Percentiles rank a stretch among this genome's conserved stretches.
These are phyloP conservation scores for Anthopleura xanthogrammica DNA, from an alignment of 92 coral and sea anemone genomes.

Conservation along the genomic window DNA sequence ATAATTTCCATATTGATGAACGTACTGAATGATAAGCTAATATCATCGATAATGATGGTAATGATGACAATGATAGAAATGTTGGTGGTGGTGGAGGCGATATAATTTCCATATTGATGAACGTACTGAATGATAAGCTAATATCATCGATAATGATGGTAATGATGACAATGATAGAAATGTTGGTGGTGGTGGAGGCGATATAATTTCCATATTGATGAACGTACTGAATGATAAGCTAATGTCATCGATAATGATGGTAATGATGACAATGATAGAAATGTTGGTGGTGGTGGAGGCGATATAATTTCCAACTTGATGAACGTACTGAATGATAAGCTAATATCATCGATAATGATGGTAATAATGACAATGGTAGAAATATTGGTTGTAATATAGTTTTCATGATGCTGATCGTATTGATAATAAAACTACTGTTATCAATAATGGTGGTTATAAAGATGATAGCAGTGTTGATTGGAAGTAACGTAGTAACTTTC, in stretches of 20 bases:
- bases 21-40: too few species aligned
- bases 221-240: too few species aligned
- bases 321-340: too few species aligned
- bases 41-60: too few species aligned
- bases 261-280: not conserved
- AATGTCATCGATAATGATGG: not conserved
- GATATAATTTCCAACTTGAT: not conserved
- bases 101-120: not conserved
- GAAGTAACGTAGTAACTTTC: too few species aligned
- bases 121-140: too few species aligned
- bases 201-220: not conserved
- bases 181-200: not conserved
- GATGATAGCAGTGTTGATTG: not conserved
- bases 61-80: too few species aligned
- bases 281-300: not conserved
- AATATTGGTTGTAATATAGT: not conserved
- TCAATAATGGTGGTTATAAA: not conserved
- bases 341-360: not conserved
- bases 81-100: not conserved
- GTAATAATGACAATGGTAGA: not conserved
- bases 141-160: not conserved
- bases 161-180: not conserved
- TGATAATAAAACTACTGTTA: not conserved
- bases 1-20: too few species aligned
- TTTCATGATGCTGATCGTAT: not conserved